A percentile compares a stretch with the other conserved stretches of the same genome.
phyloP scores from a whole-genome alignment of 2,113 vertebrate species.

The Lutjanus erythropterus region DNA sequence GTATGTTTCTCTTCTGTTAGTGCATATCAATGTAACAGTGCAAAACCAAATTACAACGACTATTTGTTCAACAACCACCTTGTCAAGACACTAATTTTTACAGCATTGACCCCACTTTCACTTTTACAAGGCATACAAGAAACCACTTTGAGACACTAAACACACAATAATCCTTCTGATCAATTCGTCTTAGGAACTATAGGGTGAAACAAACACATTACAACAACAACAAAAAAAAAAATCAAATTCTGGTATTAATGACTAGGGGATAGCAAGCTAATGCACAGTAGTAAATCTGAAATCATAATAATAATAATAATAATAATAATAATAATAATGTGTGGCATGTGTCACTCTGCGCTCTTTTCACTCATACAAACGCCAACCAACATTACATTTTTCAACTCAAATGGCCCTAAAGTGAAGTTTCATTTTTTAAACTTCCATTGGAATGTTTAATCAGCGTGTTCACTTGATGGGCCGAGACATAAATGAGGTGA shows the following conservation, averaged over 20 bases:
- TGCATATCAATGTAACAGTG: constrained; percentile 86
- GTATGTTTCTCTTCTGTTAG: constrained; percentile 83
- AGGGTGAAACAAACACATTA: constrained; percentile 60
- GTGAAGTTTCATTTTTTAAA: constrained; percentile 19
- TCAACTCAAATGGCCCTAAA: constrained; percentile 31
- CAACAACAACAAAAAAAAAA: constrained; percentile 67
- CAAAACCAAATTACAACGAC: constrained; percentile 81
- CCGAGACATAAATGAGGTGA: constrained; percentile 17
- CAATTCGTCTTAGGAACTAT: constrained; percentile 43
- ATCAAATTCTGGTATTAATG: constrained; percentile 45
- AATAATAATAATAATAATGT: constrained; percentile 8
- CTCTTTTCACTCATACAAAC: constrained; percentile 40
- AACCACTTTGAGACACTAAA: constrained; percentile 68
- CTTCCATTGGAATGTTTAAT: constrained; percentile 64
- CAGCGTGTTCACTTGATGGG: constrained; percentile 37
- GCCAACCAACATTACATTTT: constrained; percentile 24
- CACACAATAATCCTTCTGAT: constrained; percentile 68
- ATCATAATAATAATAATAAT: constrained; percentile 16
- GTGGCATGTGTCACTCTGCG: constrained; percentile 40
- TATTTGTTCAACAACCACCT: constrained; percentile 71
- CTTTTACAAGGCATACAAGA: constrained; percentile 75
- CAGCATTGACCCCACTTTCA: constrained; percentile 76
- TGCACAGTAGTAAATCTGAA: constrained; percentile 57
- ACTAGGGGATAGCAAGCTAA: constrained; percentile 48
- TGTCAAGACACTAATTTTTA: constrained; percentile 67